Evolutionary conservation across 2,888 invertebrate species (phyloP), one percentile per base, ranked within the genome.

Genomic region (Hylaea fasciaria): DNA sequence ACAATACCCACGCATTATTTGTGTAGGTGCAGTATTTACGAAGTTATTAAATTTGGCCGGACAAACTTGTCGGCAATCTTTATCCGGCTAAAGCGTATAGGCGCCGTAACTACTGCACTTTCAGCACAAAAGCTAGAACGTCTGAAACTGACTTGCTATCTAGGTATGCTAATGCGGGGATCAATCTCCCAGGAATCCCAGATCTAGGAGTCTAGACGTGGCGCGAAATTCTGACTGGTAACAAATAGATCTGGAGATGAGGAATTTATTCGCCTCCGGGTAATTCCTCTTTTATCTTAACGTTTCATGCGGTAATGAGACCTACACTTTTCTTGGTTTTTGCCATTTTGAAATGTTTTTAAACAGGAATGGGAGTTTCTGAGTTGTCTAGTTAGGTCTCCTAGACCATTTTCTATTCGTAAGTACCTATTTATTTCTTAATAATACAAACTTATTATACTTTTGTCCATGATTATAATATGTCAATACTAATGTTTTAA

Each of bases 91-190:
- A 49, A 49, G n/a, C 14, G 16, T 8, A 5, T 9, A 5, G 2
- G 5, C 37, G 39, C 8, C 11, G 14, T 10, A 48, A 51, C 22
- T 8, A 29, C 10, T 40, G 32, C 51, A 53, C 37, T 22, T 49
- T 45, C 39, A 49, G 40, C 17, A 46, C 45, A 53, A 51, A 53
- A 44, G 45, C 45, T 54, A 53, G 59, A 45, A 53, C 45, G 48
- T 54, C 40, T 55, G 65, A 68, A 67, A 66, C 69, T 68, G 64
- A 63, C 58, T 65, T 64, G 51, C 68, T 74, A 74, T 75, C 76
- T 71, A 65, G 70, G 63, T 78, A 85, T 83, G 84, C 78, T 81
- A 85, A 84, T 86, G 75, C 72, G 63, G 65, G 76, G 80, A 83
- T 86, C 86, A 81, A 85, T 86, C 84, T 82, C 74, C 65, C 62